Base-by-base conservation (phyloP, 2,888 invertebrate genomes). In the Coenonympha arcania region DNA sequence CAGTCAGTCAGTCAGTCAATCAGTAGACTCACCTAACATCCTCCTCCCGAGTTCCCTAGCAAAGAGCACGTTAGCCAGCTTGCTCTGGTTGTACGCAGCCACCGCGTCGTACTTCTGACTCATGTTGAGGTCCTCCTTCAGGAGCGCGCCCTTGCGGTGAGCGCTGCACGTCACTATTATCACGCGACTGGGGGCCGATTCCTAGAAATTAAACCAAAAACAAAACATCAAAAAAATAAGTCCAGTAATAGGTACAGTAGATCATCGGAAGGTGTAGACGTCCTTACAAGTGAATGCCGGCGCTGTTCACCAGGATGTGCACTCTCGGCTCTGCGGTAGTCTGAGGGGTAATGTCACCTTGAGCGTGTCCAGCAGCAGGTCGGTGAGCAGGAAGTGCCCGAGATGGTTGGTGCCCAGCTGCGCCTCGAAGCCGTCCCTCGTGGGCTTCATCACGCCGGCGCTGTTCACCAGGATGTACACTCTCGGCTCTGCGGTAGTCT, bases 341-440 rank as follows among this genome's bases (percentile, higher is more conserved):
- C n/a, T n/a, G n/a, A n/a, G n/a, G n/a, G n/a, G n/a, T n/a, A n/a
- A n/a, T n/a, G n/a, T 24, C 70, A 90, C 90, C 87, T 92, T 90
- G 1, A 94, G 62, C 3, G 79, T 84, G 64, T 93, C 92, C 20
- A 94, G 60, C 15, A 95, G 78, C 42, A 94, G 79, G 70, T 91
- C 90, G 4, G 94, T 95, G 13, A 95, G 85, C 16, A 94, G 83
- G 74, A 94, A 95, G 75, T 94, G 94, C 0, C 93, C 94, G 68
- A 94, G 88, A 65, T 94, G 92, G 83, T 94, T 95, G 39, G 93
- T 92, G 4, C 94, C 94, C 1, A 95, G 73, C 65, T 95, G 94
- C 71, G 90, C 87, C 81, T 95, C 95, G 68, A 94, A 93, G 28
- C 94, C 94, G 65, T 95, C 94, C 44, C 71, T 75, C 0, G 80